Evolutionary conservation across 2,113 vertebrate genomes (phyloP).

Genomic region (Pholis gunnellus): DNA sequence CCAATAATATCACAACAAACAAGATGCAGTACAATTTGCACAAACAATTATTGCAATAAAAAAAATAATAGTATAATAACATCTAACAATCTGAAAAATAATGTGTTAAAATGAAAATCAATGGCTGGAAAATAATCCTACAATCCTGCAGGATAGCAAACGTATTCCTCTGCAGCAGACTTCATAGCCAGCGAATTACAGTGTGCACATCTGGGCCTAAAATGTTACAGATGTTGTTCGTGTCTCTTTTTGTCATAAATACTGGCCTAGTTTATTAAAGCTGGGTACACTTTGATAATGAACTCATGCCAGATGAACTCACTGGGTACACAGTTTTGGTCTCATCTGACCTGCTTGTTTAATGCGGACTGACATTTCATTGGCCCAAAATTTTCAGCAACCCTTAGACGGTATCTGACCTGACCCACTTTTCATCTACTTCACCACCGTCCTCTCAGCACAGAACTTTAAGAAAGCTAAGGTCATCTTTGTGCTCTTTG

Average conservation of each 20-base stretch:
- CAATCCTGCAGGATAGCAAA: neutral
- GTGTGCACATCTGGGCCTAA: constrained; percentile 66
- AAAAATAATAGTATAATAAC: neutral
- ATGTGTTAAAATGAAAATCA: neutral
- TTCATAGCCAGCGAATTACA: constrained; percentile 13
- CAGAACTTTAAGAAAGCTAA: constrained; percentile 52
- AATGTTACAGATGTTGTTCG: constrained; percentile 60
- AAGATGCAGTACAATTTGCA: neutral
- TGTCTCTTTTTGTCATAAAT: constrained; percentile 64
- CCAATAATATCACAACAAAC: neutral
- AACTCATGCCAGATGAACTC: constrained; percentile 67
- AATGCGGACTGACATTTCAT: constrained; percentile 71
- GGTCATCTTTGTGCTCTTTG: constrained; percentile 25
- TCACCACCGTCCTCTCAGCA: constrained; percentile 10
- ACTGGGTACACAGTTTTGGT: constrained; percentile 47
- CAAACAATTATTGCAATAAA: neutral
- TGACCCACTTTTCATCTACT: constrained; percentile 75
- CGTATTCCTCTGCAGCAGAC: constrained; percentile 24
- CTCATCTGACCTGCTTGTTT: constrained; percentile 66
- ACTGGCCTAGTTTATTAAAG: constrained; percentile 72
- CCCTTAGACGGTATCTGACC: constrained; percentile 63
- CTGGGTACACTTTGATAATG: constrained; percentile 58
- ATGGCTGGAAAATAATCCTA: neutral
- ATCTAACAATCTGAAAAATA: neutral
- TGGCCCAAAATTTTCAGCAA: constrained; percentile 68